Evolutionary conservation across 2,888 invertebrate genomes (phyloP), one percentile per base, ranked within the genome.

Genomic region (Pyrrhia umbra): DNA sequence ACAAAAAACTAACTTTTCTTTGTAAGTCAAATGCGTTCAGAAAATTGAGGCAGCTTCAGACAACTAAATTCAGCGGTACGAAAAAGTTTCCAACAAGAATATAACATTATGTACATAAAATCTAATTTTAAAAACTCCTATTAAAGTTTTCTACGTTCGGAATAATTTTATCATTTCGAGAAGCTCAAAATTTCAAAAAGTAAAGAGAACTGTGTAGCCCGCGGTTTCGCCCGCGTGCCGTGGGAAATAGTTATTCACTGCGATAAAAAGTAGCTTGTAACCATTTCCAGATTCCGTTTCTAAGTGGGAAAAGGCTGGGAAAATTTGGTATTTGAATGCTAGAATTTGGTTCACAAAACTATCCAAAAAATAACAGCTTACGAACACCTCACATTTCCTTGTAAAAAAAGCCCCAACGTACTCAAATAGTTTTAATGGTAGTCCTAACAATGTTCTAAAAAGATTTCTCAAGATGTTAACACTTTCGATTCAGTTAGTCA

Each of bases 401-500:
- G 8, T 54, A 37, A 42, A 23, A 50, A 67, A 52, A 52, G 21
- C 43, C 27, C 47, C 49, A 45, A 27, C 39, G 47, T 52, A 68
- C 65, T 72, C 75, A 52, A 50, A 66, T 76, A 79, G 67, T 79
- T 78, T 65, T 76, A 74, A 79, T 70, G 63, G 56, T 49, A 67
- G 54, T 61, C 62, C 55, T 67, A 70, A 79, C 77, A 79, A 79
- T 65, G 76, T 60, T 68, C 74, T 34, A 76, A 79, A 80, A 83
- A 83, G 81, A 85, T 83, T 70, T 72, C 77, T 75, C 47, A 72
- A 77, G 75, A 77, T 82, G 83, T 85, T 85, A 87, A 86, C 87
- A 86, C 85, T 87, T 86, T 86, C 80, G 77, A 86, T 82, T 85
- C 77, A 81, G 81, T 85, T 82, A 83, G 84, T 80, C 71, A 76